Evolutionary conservation across 2,113 vertebrate genomes (phyloP).

Genomic region (Gopherus evgoodei): DNA sequence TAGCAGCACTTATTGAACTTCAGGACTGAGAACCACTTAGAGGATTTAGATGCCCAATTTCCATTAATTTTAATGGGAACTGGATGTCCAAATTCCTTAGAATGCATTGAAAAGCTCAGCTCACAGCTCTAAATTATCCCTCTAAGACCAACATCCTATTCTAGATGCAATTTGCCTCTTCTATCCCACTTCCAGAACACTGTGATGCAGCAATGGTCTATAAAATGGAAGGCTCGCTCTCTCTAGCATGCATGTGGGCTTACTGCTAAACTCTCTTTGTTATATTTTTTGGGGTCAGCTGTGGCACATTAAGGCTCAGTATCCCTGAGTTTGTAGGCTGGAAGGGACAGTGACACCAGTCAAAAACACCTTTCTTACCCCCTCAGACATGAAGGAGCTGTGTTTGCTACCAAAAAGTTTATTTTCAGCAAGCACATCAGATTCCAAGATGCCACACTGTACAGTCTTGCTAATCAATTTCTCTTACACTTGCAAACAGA

Average conservation of each 20-base stretch:
- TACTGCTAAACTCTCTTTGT: fast-evolving
- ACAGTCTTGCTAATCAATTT: neutral
- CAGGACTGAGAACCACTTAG: neutral
- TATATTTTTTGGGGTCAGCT: neutral
- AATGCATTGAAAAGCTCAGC: neutral
- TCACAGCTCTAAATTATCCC: neutral
- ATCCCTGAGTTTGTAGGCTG: neutral
- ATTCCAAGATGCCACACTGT: neutral
- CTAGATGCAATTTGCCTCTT: fast-evolving
- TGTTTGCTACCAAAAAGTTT: neutral
- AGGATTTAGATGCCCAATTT: neutral
- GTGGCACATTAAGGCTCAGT: fast-evolving
- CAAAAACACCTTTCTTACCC: neutral
- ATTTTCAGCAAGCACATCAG: neutral
- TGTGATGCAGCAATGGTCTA: neutral
- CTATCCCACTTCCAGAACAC: neutral
- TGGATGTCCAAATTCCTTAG: neutral
- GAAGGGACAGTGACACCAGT: neutral
- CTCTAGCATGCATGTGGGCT: neutral
- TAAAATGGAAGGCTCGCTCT: neutral
- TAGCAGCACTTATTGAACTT: neutral
- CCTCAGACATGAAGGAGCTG: neutral
- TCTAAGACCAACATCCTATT: neutral
- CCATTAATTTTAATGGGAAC: neutral
- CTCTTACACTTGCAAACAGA: neutral